Conservation (phyloP, 1,140 invertebrate species). For the Coenobita brevimanus region DNA sequence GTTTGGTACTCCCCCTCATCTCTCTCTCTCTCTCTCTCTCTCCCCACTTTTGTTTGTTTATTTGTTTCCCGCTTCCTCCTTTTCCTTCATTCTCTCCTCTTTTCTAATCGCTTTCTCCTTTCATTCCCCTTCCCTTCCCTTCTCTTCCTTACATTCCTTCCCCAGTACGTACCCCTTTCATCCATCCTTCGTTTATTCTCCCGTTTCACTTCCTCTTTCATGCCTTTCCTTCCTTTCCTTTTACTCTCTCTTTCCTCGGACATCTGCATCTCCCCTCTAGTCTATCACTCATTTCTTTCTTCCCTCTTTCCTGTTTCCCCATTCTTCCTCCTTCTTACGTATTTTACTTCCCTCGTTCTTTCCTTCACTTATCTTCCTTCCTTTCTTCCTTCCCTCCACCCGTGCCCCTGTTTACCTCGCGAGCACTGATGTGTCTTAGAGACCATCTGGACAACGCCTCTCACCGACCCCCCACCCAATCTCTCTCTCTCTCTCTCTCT, state of each 20-base stretch:
- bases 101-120: not conserved
- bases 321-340: no score
- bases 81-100: not conserved
- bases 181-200: no score
- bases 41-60: not conserved
- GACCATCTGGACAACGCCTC: conserved; percentile 7
- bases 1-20: not conserved
- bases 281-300: not conserved
- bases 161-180: no score
- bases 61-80: no score
- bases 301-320: no score
- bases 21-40: conserved; percentile 2
- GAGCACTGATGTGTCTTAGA: conserved; percentile 6
- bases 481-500: conserved; percentile 25
- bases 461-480: not conserved
- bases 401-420: conserved; percentile 14
- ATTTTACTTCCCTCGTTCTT: no score
- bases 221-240: no score
- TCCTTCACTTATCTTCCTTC: not conserved
- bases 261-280: no score
- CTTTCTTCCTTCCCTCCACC: not conserved
- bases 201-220: no score
- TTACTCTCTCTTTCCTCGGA: no score
- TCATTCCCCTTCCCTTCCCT: not conserved
- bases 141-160: no score